Percentiles rank a stretch among this genome's conserved stretches.
Evolutionary conservation across 1,140 invertebrate genomes (phyloP).

Genomic region (Drosophila mauritiana): DNA sequence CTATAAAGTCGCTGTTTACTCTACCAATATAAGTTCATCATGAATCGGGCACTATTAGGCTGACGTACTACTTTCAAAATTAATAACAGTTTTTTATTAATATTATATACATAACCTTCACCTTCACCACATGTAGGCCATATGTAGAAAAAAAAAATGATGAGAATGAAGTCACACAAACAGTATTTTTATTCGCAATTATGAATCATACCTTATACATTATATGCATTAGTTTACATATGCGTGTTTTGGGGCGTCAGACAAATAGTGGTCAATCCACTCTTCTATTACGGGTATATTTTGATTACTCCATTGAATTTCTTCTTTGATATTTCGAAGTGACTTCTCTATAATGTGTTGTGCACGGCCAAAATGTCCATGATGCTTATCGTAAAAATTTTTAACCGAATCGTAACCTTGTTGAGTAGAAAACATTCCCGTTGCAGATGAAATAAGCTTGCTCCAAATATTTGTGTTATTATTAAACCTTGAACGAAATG

Average conservation of each 20-base stretch:
- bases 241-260: constrained; percentile 7
- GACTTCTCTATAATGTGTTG: constrained; percentile 89
- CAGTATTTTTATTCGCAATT: too few relatives aligned
- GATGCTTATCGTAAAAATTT: constrained; percentile 86
- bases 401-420: constrained; percentile 89
- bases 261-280: constrained; percentile 88
- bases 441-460: constrained; percentile 89
- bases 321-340: constrained; percentile 88
- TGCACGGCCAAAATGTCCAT: constrained; percentile 88
- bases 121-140: too few relatives aligned
- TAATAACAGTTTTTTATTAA: too few relatives aligned
- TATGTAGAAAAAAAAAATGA: too few relatives aligned
- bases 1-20: too few relatives aligned
- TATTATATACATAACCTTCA: too few relatives aligned
- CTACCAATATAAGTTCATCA: too few relatives aligned
- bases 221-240: too few relatives aligned
- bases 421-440: constrained; percentile 89
- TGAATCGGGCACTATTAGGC: too few relatives aligned
- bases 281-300: constrained; percentile 89
- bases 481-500: constrained; percentile 86
- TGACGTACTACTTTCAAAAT: too few relatives aligned
- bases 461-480: constrained; percentile 90
- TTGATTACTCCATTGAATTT: constrained; percentile 89
- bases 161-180: too few relatives aligned
- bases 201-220: too few relatives aligned